Base-by-base conservation (phyloP, 2,888 invertebrate species). In the Stenchaetothrips biformis region DNA sequence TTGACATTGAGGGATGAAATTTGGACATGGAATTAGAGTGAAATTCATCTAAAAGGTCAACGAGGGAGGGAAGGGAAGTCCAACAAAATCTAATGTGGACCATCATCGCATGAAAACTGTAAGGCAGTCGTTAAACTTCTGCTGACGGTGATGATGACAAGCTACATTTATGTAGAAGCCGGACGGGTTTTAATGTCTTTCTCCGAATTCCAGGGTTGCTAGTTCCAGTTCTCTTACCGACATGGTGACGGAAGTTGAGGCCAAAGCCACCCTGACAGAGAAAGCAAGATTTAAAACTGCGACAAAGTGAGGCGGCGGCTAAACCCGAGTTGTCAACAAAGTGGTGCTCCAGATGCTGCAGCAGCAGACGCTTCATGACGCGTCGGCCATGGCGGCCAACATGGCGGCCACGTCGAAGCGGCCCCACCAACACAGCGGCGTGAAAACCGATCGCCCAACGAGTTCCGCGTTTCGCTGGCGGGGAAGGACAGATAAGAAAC, bases 351-450 rank as follows among this genome's bases (percentile, higher is more conserved):
- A 74, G 67, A 21, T 74, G 21, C 67, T 21, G 67, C n/a, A 9
- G 67, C 67, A 74, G 67, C 67, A 74, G 67, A 74, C 67, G 67
- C 67, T 21, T 21, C 67, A 21, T 21, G 67, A 25, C 67, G 67
- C 67, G 67, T 74, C 67, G 25, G 67, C 11, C 67, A 74, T 74
- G 67, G 67, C 67, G 37, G 37, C 37, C 37, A 37, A 37, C 37
- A 37, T 37, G 37, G 37, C 37, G 67, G n/a, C 67, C 67, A 74
- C 67, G 67, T 74, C 25, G 67, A 25, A 21, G 7, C 67, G 25
- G 21, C 11, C 7, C 8, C 25, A 25, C 21, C 67, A 74, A 67
- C 13, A 18, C 18, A 0, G 59, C 37, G 37, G 37, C 37, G 37
- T 37, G 37, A 37, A 37, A 37, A 1, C 1, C 37, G 37, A 37